Evolutionary conservation across 2,113 vertebrate species (phyloP), one percentile per base, ranked within the genome.

Genomic region (Cepphus grylle): DNA sequence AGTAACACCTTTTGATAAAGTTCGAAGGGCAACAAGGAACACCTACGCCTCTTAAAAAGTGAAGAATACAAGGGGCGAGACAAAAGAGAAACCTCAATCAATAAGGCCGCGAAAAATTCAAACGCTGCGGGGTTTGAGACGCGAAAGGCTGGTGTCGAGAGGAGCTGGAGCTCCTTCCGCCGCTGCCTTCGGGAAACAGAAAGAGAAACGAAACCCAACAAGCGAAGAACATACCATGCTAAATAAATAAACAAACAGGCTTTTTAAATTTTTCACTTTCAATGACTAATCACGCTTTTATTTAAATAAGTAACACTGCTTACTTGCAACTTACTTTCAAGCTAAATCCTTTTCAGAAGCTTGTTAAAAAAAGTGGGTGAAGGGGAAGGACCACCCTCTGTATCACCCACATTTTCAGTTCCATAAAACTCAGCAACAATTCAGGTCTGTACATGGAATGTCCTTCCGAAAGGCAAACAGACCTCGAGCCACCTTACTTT

Each of bases 51-150:
- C 43, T 69, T 65, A 29, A 58, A 63, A 72, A 93, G 18, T 32
- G 47, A 67, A 2, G 40, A 74, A 53, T 5, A 38, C 80, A 81
- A 81, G 7, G 38, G 36, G 52, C 0, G 9, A 89, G 40, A 80
- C 36, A 49, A 42, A 88, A 83, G 88, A 50, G 81, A 86, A 76
- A 26, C 7, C 14, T 45, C 47, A 23, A 42, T 53, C 55, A 13
- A 20, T 40, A 81, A 71, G 1, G 19, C 10, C 0, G 0, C 0
- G 1, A 59, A 81, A 81, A 50, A 55, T 12, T 74, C 26, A 62
- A 38, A 42, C 0, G 5, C 55, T 23, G 62, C 2, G 3, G 56
- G 38, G 71, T 56, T 69, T 42, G 59, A 85, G 52, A 81, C 7
- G 42, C 0, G 0, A 73, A 71, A 47, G 52, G 38, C 19, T 30